Percentiles rank a stretch among this genome's conserved stretches.
Conservation (phyloP, 2,797 vertebrate genomes). For the Hylomyscus alleni region DNA sequence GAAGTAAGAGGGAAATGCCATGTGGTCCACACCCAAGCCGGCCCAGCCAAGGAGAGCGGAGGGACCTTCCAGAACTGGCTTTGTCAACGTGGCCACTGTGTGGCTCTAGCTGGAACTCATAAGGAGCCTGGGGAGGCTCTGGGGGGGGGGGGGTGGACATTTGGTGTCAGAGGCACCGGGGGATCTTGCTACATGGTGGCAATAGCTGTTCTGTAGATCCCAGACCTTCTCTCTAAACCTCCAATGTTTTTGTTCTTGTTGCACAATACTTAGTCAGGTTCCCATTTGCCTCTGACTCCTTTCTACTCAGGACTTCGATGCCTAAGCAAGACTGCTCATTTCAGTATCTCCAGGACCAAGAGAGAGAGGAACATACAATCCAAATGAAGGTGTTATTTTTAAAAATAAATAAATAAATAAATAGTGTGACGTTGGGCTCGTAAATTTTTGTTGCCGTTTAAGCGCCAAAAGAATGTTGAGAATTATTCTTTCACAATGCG, state of each 20-base stretch:
- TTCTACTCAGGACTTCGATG: background rate
- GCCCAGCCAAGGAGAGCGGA: constrained; percentile 58
- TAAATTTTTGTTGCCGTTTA: background rate
- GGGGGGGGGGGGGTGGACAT: fast-evolving
- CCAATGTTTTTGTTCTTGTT: background rate
- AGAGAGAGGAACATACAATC: background rate
- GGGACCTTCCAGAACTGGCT: background rate
- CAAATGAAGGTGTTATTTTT: background rate
- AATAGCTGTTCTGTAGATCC: background rate
- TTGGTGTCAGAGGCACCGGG: background rate
- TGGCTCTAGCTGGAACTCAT: background rate
- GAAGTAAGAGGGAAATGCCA: constrained; percentile 76
- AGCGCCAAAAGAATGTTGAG: background rate
- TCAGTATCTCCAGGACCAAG: background rate
- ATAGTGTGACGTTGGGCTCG: background rate
- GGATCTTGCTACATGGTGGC: background rate
- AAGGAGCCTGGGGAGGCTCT: background rate
- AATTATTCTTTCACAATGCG: background rate
- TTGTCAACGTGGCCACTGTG: fast-evolving
- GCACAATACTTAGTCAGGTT: background rate
- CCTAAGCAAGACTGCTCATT: background rate
- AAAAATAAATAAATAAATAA: too few species aligned
- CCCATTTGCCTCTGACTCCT: background rate
- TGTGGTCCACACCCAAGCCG: constrained; percentile 68
- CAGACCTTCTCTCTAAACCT: background rate